Evolutionary conservation across 2,113 vertebrate genomes (phyloP).

Genomic region (Tonatia bakeri): DNA sequence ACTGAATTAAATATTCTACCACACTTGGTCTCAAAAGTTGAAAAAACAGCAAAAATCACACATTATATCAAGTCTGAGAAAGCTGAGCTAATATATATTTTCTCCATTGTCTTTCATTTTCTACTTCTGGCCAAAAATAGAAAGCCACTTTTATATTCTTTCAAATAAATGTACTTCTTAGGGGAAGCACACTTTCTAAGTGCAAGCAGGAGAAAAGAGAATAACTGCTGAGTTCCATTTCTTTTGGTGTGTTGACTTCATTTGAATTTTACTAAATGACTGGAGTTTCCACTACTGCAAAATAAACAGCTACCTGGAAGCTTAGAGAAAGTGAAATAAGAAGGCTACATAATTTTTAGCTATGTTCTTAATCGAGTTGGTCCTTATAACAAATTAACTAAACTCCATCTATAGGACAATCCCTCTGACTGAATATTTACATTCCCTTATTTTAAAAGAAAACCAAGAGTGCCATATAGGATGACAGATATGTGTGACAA

Average conservation of each 20-base stretch:
- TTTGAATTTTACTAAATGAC: slow-evolving; percentile 40
- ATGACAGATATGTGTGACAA: not conserved
- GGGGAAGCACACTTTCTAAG: slow-evolving; percentile 45
- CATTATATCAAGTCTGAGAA: slow-evolving; percentile 76
- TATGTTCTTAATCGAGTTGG: slow-evolving; percentile 6
- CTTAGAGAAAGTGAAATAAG: not conserved
- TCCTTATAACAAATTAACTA: not conserved
- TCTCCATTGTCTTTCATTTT: slow-evolving; percentile 66
- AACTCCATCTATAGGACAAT: not conserved
- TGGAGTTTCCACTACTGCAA: slow-evolving; percentile 30
- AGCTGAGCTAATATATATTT: slow-evolving; percentile 70
- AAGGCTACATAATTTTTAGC: not conserved
- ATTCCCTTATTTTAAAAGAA: not conserved
- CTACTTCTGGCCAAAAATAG: slow-evolving; percentile 62
- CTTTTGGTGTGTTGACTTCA: slow-evolving; percentile 47
- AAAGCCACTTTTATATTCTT: slow-evolving; percentile 63
- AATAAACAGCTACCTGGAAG: not conserved
- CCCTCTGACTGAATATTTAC: not conserved
- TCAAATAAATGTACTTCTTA: slow-evolving; percentile 62
- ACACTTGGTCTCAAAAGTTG: slow-evolving; percentile 72
- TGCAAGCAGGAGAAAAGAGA: slow-evolving; percentile 51
- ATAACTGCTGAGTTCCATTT: slow-evolving; percentile 62
- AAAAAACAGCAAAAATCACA: slow-evolving; percentile 69
- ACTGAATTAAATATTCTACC: slow-evolving; percentile 70
- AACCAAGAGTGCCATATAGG: not conserved